Evolutionary conservation across 2,888 invertebrate species (phyloP), one percentile per base, ranked within the genome.

Genomic region (Drosophila recens): DNA sequence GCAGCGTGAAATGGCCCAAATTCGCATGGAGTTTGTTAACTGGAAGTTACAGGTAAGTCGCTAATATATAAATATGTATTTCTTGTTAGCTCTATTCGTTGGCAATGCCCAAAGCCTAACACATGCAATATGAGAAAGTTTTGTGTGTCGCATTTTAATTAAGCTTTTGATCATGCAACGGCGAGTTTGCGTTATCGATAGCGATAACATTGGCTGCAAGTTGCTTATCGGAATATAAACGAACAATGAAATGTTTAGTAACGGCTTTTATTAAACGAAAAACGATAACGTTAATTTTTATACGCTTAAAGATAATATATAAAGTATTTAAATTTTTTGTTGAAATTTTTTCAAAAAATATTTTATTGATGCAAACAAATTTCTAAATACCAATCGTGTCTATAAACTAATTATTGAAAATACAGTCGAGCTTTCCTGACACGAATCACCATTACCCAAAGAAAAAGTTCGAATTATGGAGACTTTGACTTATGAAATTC

Each of bases 31-130:
- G 72, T 82, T 91, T 43, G 72, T 67, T 59, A 79, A 80, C 71
- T 91, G 91, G 91, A 90, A 91, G 67, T 82, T 91, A 49, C 86
- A 90, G 91, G 91, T 89, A 70, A 77, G 73, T 59, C 20, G 1
- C 17, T 61, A 3, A 15, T 20, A 11, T 11, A 42, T 34, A 33
- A 34, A 1, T 30, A 8, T 30, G 8, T 30, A 30, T 30, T 30
- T 30, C 30, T 33, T n/a, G 15, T 43, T 30, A 33, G 8, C 8
- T 30, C 30, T 8, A 43, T 43, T 27, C 9, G 27, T 40, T 59
- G 40, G 10, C 30, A 30, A 30, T 40, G 43, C 43, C 10, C 9
- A 36, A 45, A 38, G 27, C 10, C n/a, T 10, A 46, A 59, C 52
- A 53, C 52, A 53, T 36, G 58, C 57, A 46, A 27, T 57, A 49